Evolutionary conservation across 2,888 invertebrate species (phyloP).

Genomic region (Andrena bucephala): DNA sequence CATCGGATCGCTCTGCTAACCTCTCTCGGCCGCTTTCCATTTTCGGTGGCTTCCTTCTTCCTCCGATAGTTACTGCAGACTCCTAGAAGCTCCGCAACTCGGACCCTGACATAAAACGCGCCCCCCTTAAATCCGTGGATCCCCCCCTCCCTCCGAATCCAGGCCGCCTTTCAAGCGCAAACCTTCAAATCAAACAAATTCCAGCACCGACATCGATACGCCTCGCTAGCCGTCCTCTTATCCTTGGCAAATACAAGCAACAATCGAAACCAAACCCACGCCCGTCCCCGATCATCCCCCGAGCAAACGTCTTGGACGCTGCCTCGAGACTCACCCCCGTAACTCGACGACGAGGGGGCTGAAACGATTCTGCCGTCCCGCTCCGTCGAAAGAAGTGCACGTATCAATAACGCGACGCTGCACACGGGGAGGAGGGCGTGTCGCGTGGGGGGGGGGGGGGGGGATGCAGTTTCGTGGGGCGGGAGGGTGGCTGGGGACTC

Average conservation of each 20-base stretch:
- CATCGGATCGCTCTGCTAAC: not conserved
- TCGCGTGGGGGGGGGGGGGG: no score
- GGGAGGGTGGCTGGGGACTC: not conserved
- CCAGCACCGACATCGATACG: slow-evolving; percentile 6
- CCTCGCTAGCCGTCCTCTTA: not conserved
- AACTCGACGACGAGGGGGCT: slow-evolving; percentile 2
- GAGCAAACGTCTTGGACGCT: slow-evolving; percentile 41
- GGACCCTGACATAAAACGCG: not conserved
- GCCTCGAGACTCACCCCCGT: not conserved
- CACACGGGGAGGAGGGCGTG: slow-evolving; percentile 21
- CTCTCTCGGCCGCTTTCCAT: no score
- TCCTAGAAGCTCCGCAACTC: not conserved
- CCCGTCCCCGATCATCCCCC: slow-evolving; percentile 33
- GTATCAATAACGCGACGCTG: slow-evolving; percentile 56
- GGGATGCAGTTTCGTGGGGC: slow-evolving; percentile 21
- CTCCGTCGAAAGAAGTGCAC: slow-evolving; percentile 21
- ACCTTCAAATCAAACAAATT: slow-evolving; percentile 33
- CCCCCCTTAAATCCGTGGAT: not conserved
- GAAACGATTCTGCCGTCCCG: slow-evolving; percentile 14
- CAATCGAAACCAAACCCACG: not conserved
- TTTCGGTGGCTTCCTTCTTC: no score
- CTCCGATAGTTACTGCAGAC: not conserved
- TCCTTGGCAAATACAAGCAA: slow-evolving; percentile 48
- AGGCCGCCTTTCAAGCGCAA: not conserved
- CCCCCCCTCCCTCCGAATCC: not conserved